Base-by-base conservation (phyloP, 1,140 invertebrate species). In the Drosophila yakuba region DNA sequence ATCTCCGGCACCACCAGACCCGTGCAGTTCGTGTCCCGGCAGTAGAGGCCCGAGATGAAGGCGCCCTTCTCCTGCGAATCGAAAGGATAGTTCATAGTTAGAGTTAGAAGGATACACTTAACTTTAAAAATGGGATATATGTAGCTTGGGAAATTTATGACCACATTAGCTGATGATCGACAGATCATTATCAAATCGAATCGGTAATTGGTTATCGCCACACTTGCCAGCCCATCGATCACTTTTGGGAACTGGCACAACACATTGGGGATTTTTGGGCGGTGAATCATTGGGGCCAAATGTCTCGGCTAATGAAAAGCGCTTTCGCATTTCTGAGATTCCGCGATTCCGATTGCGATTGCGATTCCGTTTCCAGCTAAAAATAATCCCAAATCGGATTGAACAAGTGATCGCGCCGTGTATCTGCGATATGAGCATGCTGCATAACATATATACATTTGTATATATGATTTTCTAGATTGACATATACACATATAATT, bases 1-100 rank as follows among this genome's bases (percentile, higher is more conserved):
- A 74, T 75, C 44, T 92, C 91, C 12, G 91, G 91, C 54, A 92
- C 90, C 12, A 90, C 91, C 57, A 92, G 54, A 0, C 91, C 91
- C n/a, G 48, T 56, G 71, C 91, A 92, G 35, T 91, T 90, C 15
- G 79, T 90, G 25, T 92, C 85, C 5, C 91, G 91, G 57, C 91
- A 92, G 48, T 92, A 92, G 2, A 92, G 71, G 3, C 82, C 91
- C 15, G 91, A 91, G 48, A 92, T 90, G 48, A 62, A 92, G 43
- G 91, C 76, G 14, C 89, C 89, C 20, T 90, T 91, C 79, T 92
- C 91, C 91, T 86, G 71, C 44, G 59, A 58, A 10, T 28, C 4
- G 8, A 8, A 15, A 10, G 63, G 12, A 47, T 4, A 0, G 8
- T 3, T 44, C 4, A 8, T n/a, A 14, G 43, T 45, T 45, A 20